Base-by-base conservation (phyloP, 2,888 invertebrate species). In the Orchesella flavescens region DNA sequence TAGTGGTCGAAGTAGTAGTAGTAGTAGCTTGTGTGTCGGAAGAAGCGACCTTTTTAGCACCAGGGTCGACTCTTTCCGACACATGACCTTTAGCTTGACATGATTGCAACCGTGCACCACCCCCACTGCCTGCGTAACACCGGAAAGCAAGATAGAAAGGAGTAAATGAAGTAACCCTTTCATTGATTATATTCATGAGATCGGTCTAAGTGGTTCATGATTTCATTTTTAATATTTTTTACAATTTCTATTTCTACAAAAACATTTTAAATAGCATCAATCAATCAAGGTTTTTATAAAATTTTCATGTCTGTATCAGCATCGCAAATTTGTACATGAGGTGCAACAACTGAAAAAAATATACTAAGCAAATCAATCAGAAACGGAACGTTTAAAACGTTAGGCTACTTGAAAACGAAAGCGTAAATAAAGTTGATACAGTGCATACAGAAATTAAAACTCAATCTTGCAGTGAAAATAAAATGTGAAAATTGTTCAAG, bases 61-160 rank as follows among this genome's bases (percentile, higher is more conserved):
- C 57, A 65, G 79, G 79, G 76, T 57, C 80, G 80, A 79, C 53
- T 55, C 63, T 66, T 76, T 72, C 75, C 69, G 76, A 84, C 79
- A 75, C 84, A 69, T 84, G 71, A 83, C 75, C 55, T 57, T 75
- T 74, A 82, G 69, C 68, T 74, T 73, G 69, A 74, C 74, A 81
- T 81, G 68, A 71, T 46, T 75, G 81, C 68, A 75, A 81, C 81
- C 71, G 82, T 65, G 71, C 82, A 82, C 81, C 81, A 84, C 84
- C 84, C 79, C 84, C 84, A 82, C 77, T 77, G 76, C 82, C 75
- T 75, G 76, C 68, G 65, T 72, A 80, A 59, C 80, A 80, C 73
- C 80, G 80, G 80, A 73, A 80, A 79, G 72, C 71, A 72, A 71
- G 63, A 80, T 72, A 80, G 80, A 80, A 80, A 80, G 80, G 80